Percentiles rank a stretch among this genome's conserved stretches.
phyloP scores from a whole-genome alignment of 1,140 invertebrate species.

The Drosophila funebris region DNA sequence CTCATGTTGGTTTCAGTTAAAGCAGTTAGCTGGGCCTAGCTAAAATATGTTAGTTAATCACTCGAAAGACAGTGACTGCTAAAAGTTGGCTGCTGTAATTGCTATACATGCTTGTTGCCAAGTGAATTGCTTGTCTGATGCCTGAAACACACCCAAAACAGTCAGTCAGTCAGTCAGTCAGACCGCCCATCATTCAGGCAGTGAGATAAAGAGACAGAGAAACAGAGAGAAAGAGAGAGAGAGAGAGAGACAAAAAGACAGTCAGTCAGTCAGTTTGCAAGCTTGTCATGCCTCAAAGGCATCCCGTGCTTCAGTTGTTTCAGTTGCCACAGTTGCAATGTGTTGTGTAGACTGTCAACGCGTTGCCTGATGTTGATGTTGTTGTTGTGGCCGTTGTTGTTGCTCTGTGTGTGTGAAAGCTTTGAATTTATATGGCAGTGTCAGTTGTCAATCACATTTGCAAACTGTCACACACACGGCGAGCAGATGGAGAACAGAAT shows the following conservation, averaged over 20 bases:
- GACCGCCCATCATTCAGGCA: constrained; percentile 48
- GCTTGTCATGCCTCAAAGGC: constrained; percentile 59
- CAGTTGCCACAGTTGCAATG: constrained; percentile 27
- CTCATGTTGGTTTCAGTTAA: neutral
- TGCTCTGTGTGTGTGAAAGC: constrained; percentile 52
- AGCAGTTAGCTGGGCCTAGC: neutral
- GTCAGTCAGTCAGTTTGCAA: constrained; percentile 28
- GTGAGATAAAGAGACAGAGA: constrained; percentile 31
- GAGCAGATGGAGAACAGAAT: constrained; percentile 14
- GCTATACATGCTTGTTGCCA: constrained; percentile 15
- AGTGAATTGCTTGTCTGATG: constrained; percentile 11
- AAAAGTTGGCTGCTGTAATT: constrained; percentile 25
- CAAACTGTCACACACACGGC: constrained; percentile 80
- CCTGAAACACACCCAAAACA: constrained; percentile 19
- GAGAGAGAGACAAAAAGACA: constrained; percentile 16
- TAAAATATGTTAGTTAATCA: constrained; percentile 3
- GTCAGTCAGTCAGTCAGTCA: constrained; percentile 4
- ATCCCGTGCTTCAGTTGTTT: constrained; percentile 9
- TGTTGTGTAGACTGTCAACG: constrained; percentile 36
- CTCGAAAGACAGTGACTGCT: neutral
- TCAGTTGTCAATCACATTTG: constrained; percentile 82
- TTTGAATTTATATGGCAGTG: constrained; percentile 81
- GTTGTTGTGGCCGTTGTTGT: constrained; percentile 8
- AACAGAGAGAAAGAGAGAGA: constrained; percentile 33
- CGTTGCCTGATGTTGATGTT: constrained; percentile 14